A percentile compares a stretch with the other conserved stretches of the same genome.
Evolutionary conservation across 2,888 invertebrate species (phyloP).

Genomic region (Ormyrus pomaceus): DNA sequence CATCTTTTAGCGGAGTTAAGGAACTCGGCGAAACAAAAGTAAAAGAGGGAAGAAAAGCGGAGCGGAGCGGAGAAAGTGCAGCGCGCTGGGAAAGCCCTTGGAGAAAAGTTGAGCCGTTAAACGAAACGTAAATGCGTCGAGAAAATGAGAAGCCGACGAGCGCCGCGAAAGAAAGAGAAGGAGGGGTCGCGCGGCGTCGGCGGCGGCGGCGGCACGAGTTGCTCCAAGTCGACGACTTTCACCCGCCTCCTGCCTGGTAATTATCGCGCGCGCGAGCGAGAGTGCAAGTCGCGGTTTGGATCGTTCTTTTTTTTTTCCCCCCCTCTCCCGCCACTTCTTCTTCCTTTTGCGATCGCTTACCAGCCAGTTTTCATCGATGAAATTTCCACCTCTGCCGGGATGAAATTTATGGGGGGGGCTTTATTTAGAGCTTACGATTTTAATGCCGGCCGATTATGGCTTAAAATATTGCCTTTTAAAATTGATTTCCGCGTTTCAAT

Average conservation of each 20-base stretch:
- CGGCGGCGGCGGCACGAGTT: constrained; percentile 43
- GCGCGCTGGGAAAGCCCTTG: constrained; percentile 45
- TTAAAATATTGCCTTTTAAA: not conserved
- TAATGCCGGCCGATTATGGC: not conserved
- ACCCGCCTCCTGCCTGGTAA: constrained; percentile 64
- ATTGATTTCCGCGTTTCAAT: too few species aligned
- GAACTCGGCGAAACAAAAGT: constrained; percentile 44
- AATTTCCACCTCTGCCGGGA: not conserved
- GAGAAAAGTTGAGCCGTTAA: constrained; percentile 62
- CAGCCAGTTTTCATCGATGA: too few species aligned
- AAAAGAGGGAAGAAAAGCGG: constrained; percentile 21
- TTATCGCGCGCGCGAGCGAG: constrained; percentile 62
- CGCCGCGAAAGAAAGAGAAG: constrained; percentile 18
- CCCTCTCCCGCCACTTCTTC: not conserved
- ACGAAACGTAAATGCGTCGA: constrained; percentile 62
- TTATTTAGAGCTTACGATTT: not conserved
- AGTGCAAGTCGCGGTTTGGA: constrained; percentile 61
- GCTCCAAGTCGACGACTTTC: constrained; percentile 63
- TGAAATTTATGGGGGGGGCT: not conserved
- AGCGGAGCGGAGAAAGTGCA: constrained; percentile 46
- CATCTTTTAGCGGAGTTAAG: constrained; percentile 46
- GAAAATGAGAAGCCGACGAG: constrained; percentile 55
- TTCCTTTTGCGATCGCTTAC: not conserved
- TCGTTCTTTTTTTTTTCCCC: constrained; percentile 25
- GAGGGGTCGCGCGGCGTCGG: constrained; percentile 39